phyloP scores from a whole-genome alignment of 2,113 vertebrate genomes.

The Otolemur garnettii region DNA sequence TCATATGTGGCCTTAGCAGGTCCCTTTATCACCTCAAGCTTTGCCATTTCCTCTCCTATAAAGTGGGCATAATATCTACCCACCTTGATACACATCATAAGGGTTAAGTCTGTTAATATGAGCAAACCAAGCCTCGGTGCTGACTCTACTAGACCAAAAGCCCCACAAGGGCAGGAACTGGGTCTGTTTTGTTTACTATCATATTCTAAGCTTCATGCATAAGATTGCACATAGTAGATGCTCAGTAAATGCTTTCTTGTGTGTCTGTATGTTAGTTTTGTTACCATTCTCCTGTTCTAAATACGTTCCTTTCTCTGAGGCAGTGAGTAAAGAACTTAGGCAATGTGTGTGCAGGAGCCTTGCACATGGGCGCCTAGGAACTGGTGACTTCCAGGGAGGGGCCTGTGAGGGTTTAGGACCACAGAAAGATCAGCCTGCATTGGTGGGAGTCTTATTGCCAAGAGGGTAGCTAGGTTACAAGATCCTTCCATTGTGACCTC shows the following conservation, averaged over 20 bases:
- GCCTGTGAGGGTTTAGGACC: background rate
- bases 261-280: background rate
- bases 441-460: background rate
- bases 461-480: background rate
- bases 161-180: background rate
- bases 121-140: background rate
- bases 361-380: background rate
- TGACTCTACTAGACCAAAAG: background rate
- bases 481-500: too few relatives aligned
- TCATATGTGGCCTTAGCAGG: background rate
- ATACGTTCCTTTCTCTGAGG: background rate
- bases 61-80: background rate
- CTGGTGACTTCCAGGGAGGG: background rate
- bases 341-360: background rate
- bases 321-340: background rate
- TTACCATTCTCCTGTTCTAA: slow-evolving; percentile 34
- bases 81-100: background rate
- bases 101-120: background rate
- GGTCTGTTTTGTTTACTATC: background rate
- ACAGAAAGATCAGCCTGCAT: accelerated
- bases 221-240: background rate
- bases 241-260: background rate
- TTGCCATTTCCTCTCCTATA: slow-evolving; percentile 18
- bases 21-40: background rate
- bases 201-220: background rate